Base-by-base conservation (phyloP, 2,797 vertebrate species). In the Hapalemur alaotrensis region DNA sequence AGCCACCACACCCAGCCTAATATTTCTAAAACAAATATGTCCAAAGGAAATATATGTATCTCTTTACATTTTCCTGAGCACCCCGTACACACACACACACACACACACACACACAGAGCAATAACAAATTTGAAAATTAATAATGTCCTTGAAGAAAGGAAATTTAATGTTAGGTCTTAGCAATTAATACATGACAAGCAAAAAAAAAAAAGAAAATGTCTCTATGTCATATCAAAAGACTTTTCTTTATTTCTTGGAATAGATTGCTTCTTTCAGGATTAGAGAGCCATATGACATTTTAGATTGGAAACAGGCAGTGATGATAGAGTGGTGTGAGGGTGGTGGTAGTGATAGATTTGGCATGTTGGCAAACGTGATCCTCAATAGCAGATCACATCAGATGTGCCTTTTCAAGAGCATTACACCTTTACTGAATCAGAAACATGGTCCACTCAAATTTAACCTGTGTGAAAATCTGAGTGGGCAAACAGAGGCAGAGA, bases 91-190 rank as follows among this genome's bases (percentile, higher is more conserved):
- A 43, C 9, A 9, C 43, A 9, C 18, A 46, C 2, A 46, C 7
- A 32, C 7, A 12, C 7, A 57, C 4, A 32, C 52, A 41, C 0
- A 22, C 0, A 67, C 8, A 59, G 0, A 46, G 4, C 5, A 22
- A 69, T 15, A 70, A 52, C 91, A 32, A 25, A 25, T 20, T 48
- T 18, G 46, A 91, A 83, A 76, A 57, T 38, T 15, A 73, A 72
- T 30, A 32, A 35, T 73, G 18, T 81, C 23, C 13, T 79, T 41
- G 15, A 92, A 93, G 7, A 28, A 72, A 70, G 32, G 38, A 46
- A 35, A 63, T 76, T 93, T 63, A 89, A 73, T 9, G 89, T 79
- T 73, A 69, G 30, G 32, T 50, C 20, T 59, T 48, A 72, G 59
- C 22, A 82, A 41, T 12, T 46, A 32, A 80, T 18, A 35, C 20